Base-by-base conservation (phyloP, 2,888 invertebrate species). In the Eristalinus sepulchralis region DNA sequence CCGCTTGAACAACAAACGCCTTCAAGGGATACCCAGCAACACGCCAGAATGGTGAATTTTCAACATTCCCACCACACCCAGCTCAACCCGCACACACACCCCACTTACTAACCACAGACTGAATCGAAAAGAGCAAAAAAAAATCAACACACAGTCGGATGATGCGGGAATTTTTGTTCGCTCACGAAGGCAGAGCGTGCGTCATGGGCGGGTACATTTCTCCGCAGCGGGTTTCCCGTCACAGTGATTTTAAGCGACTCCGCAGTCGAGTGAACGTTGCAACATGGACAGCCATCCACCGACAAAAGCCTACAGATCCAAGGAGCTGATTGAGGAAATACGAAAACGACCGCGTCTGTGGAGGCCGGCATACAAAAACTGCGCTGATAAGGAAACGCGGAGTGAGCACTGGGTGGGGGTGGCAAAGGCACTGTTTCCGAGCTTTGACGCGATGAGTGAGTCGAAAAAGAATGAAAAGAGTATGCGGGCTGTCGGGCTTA, bases 321-420 rank as follows among this genome's bases (percentile, higher is more conserved):
- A 55, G 11, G 20, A 33, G 1, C 34, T 79, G 13, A 79, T 79
- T 53, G 60, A 57, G 10, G 66, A 79, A 66, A 22, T 79, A 20
- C 59, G 24, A 6, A 66, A 79, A 34, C 71, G 33, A 53, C 79
- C 24, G 2, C 10, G 27, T 2, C 72, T 79, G 53, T 79, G 79
- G 79, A 24, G 60, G 2, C 17, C 59, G 4, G 13, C 53, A 2
- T 66, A 60, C n/a, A 64, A 79, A 4, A 17, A 72, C 3, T 22
- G 33, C 11, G 17, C 71, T 0, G 64, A 72, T 11, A 79, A 59
- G 59, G 22, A 13, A 5, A 5, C 39, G 6, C 71, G 79, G 6
- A 59, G 24, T 17, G 34, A 3, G n/a, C 36, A 72, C 39, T 79
- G 79, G 79, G 1, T 39, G 10, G 79, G 72, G 13, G 60, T 79